Base-by-base conservation (phyloP, 64 coral and sea anemone species). In the Montipora efflorescens region DNA sequence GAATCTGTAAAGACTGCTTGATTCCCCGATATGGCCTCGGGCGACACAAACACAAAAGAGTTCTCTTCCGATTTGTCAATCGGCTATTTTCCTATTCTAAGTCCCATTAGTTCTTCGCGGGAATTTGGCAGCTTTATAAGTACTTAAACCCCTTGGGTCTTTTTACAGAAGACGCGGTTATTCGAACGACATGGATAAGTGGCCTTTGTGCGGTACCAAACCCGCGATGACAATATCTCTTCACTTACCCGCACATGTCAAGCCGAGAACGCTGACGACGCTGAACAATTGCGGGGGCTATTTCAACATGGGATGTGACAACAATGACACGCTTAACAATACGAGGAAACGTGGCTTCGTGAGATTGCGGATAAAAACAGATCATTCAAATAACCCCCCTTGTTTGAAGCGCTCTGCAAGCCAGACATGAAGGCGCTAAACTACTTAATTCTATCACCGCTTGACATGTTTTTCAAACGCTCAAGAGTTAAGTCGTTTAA, bases 271-370 rank as follows among this genome's bases (percentile, higher is more conserved):
- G 82, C n/a, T 51, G 15, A 72, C 48, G 64, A 18, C 47, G 14
- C 51, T 70, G 64, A 86, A 86, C 82, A 86, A 86, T 86, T 86
- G 82, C 46, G 82, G 82, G 82, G 66, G 82, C 82, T 71, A 48
- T 86, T 86, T 86, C 82, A 86, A 86, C 66, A 86, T 47, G 19
- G 82, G 19, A 86, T 86, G 48, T 86, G 82, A 86, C 66, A 86
- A 86, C 82, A 86, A 86, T 86, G 66, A 18, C 14, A 71, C 4
- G 7, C 18, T 47, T 71, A 86, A 86, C 82, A 86, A 86, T 72
- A 48, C 11, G 49, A 72, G 82, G 82, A 86, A 86, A 86, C 82
- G 82, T 86, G 82, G 62, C 46, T 86, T 86, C 72, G 66, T 16
- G 46, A 48, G 36, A 71, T 49, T 64, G 10, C 18, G 82, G 82